Evolutionary conservation across 2,888 invertebrate genomes (phyloP).

Genomic region (Drosophila formosana): DNA sequence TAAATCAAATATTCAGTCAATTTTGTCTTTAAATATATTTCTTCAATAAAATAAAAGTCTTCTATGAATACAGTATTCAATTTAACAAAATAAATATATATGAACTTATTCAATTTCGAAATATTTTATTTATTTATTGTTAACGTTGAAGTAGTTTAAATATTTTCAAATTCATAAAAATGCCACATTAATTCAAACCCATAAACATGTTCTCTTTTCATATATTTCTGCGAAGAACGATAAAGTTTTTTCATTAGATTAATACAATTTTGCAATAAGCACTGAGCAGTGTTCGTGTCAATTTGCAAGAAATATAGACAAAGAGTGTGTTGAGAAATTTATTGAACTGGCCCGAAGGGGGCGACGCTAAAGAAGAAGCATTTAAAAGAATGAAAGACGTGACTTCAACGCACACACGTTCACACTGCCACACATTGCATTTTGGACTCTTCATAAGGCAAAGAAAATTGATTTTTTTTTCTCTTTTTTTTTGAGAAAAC

Average conservation of each 20-base stretch:
- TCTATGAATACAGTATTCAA: too few species aligned
- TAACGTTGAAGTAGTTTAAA: too few species aligned
- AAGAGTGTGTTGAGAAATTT: constrained; percentile 2
- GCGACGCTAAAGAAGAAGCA: constrained; percentile 4
- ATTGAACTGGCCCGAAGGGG: constrained; percentile 15
- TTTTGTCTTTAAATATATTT: too few species aligned
- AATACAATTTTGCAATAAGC: not conserved
- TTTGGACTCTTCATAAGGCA: constrained; percentile 50
- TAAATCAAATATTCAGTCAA: too few species aligned
- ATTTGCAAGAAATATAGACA: constrained; percentile 12
- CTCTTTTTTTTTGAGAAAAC: constrained; percentile 13
- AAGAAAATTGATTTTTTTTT: constrained; percentile 67
- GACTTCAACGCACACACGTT: constrained; percentile 44
- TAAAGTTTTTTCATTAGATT: not conserved
- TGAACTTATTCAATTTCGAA: too few species aligned
- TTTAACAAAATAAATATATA: too few species aligned
- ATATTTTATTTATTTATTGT: too few species aligned
- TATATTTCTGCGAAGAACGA: too few species aligned
- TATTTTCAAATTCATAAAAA: too few species aligned
- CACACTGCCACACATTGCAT: constrained; percentile 25
- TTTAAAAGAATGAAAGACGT: constrained; percentile 60
- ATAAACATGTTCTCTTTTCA: too few species aligned
- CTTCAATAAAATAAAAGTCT: too few species aligned
- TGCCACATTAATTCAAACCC: too few species aligned
- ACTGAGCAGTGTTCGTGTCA: not conserved